These are phyloP conservation scores for Rhinophrynus dorsalis DNA, from an alignment of 2,797 vertebrate genomes.

Conservation along the genomic window DNA sequence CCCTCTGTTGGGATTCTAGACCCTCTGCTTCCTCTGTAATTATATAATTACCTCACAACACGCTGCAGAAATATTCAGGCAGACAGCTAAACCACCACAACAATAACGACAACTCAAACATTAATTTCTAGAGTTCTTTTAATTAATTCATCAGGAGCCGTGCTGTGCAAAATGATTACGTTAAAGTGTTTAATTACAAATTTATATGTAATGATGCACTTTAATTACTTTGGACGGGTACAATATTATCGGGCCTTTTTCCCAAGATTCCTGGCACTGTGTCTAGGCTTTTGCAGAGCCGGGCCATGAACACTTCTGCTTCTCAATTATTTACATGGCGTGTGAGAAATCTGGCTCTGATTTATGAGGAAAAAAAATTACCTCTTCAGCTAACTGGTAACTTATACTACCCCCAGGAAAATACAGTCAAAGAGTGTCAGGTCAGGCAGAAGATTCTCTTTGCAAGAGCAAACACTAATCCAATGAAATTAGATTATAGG, in stretches of 20 bases:
- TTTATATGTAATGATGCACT: constrained; percentile 91
- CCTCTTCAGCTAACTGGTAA: constrained; percentile 47
- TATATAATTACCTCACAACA: constrained; percentile 71
- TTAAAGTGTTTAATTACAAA: constrained; percentile 96
- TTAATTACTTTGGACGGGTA: constrained; percentile 92
- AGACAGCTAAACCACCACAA: constrained; percentile 67
- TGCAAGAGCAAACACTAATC: constrained; percentile 61
- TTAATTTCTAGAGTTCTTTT: constrained; percentile 86
- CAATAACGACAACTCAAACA: constrained; percentile 82
- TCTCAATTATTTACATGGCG: constrained; percentile 70
- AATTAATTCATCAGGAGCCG: constrained; percentile 89
- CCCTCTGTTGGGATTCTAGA: constrained; percentile 62
- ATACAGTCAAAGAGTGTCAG: constrained; percentile 40
- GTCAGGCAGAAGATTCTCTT: constrained; percentile 52
- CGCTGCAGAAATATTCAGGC: constrained; percentile 66
- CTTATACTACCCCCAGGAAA: constrained; percentile 41
- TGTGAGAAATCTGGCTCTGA: constrained; percentile 62
- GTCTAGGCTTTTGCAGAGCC: constrained; percentile 62
- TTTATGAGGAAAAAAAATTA: constrained; percentile 51
- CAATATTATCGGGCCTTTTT: constrained; percentile 87
- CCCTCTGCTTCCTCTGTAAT: constrained; percentile 62
- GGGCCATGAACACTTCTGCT: constrained; percentile 61
- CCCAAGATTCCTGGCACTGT: constrained; percentile 81
- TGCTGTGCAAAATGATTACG: constrained; percentile 88
- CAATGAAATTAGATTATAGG: constrained; percentile 57